Percentiles rank a stretch among this genome's conserved stretches.
Evolutionary conservation across 2,888 invertebrate species (phyloP).

Genomic region (Pristionchus japonicus): DNA sequence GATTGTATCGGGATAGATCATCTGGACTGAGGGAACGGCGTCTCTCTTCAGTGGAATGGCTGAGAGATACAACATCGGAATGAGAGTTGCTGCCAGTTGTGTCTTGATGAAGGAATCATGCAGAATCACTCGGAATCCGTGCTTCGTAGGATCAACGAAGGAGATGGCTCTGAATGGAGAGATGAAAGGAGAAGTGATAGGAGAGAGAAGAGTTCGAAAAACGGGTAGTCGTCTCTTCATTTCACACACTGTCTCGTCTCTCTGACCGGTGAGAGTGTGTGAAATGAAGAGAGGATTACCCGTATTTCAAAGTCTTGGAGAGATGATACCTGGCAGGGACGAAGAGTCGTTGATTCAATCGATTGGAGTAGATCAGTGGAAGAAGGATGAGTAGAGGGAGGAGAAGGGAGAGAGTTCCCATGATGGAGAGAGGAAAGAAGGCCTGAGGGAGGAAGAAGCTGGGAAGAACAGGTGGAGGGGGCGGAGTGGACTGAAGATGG

Average conservation of each 20-base stretch:
- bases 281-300: too few species aligned
- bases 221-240: too few species aligned
- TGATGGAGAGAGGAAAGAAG: neutral
- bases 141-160: constrained; percentile 63
- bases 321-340: constrained; percentile 32
- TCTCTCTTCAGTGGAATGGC: constrained; percentile 63
- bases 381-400: neutral
- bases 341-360: constrained; percentile 40
- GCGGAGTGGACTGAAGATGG: constrained; percentile 22
- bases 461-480: constrained; percentile 23
- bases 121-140: constrained; percentile 66
- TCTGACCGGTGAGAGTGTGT: too few species aligned
- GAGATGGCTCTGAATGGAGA: constrained; percentile 53
- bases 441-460: neutral
- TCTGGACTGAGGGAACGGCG: constrained; percentile 36
- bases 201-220: too few species aligned
- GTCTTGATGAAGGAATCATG: constrained; percentile 61
- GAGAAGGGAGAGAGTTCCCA: neutral
- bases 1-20: constrained; percentile 48
- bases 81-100: constrained; percentile 55
- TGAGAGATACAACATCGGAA: constrained; percentile 66
- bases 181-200: neutral
- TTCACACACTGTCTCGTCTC: too few species aligned
- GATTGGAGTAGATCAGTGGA: neutral
- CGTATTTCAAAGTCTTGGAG: neutral